Evolutionary conservation across 1,140 invertebrate species (phyloP).

Genomic region (Archivesica marissinica): DNA sequence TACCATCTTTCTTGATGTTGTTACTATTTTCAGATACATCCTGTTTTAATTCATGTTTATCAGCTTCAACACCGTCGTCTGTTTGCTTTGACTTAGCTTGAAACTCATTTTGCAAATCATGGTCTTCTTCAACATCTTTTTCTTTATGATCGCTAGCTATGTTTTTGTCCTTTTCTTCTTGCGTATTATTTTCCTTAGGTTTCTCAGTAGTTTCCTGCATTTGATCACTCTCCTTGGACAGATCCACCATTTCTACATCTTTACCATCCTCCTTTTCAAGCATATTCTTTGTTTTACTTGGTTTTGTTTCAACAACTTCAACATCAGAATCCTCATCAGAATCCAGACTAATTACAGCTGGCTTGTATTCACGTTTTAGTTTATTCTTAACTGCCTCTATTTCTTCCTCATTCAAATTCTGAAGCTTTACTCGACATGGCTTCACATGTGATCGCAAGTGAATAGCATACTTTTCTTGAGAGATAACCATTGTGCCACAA

Average conservation of each 20-base stretch:
- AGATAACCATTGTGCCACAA: constrained; percentile 74
- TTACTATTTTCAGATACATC: constrained; percentile 14
- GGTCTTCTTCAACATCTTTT: constrained; percentile 37
- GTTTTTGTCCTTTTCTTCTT: constrained; percentile 41
- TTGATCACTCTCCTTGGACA: constrained; percentile 35
- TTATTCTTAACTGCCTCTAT: constrained; percentile 54
- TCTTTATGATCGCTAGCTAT: constrained; percentile 26
- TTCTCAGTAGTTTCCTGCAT: neutral
- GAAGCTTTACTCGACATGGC: constrained; percentile 70
- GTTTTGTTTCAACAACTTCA: constrained; percentile 45
- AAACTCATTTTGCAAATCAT: constrained; percentile 36
- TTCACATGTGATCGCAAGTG: constrained; percentile 76
- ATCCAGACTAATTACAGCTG: constrained; percentile 39
- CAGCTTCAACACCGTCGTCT: too few species aligned
- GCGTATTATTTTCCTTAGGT: constrained; percentile 30
- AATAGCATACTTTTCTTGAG: constrained; percentile 75
- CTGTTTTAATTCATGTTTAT: too few species aligned
- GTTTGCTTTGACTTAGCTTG: too few species aligned
- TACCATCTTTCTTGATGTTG: neutral
- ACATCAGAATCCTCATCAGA: constrained; percentile 54
- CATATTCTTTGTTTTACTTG: constrained; percentile 28
- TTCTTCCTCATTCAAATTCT: constrained; percentile 59
- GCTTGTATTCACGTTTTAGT: constrained; percentile 49
- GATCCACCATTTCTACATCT: constrained; percentile 38
- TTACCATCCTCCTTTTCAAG: constrained; percentile 37